Evolutionary conservation across 2,113 vertebrate species (phyloP), one percentile per base, ranked within the genome.

Genomic region (Xyliphius kryptos): DNA sequence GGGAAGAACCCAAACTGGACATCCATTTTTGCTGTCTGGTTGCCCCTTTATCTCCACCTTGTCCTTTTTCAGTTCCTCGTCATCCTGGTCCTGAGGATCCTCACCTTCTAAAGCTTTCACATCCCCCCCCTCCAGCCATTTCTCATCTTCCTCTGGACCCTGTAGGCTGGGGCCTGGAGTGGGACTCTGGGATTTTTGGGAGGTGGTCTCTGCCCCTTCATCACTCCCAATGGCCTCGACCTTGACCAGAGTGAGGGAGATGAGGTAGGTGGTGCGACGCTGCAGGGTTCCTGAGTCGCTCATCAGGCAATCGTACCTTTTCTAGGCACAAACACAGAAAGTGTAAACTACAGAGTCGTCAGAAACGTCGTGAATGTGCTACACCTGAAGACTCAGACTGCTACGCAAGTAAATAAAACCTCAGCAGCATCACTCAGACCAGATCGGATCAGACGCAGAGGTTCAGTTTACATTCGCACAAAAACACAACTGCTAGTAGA

Each of bases 181-280:
- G 16, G 51, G 61, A 55, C 21, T 46, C 40, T 55, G 22, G 37
- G 79, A 79, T 46, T 77, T 68, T 13, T 56, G 5, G 14, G 43
- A 46, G 4, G 43, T 56, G 12, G 83, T 71, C 46, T 83, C 80
- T 0, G 26, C 50, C 22, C 22, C 55, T 63, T 83, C 85, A 0
- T 56, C 41, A 0, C 67, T 63, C 80, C 22, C 53, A 21, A 22
- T 75, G 67, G 37, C 76, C 84, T 96, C 93, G 74, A 95, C 89
- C 85, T 94, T 96, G 76, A 95, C 92, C 72, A 95, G 88, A 74
- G 93, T 96, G 76, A 95, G 90, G 77, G 93, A 92, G 85, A 96
- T 94, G 83, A 94, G 91, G 90, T 92, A 95, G 89, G 93, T 94
- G 80, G 92, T 94, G 82, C 91, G 87, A 75, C 91, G 90, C 85